Conservation (phyloP, 1,140 invertebrate genomes). For the Psix sp. region DNA sequence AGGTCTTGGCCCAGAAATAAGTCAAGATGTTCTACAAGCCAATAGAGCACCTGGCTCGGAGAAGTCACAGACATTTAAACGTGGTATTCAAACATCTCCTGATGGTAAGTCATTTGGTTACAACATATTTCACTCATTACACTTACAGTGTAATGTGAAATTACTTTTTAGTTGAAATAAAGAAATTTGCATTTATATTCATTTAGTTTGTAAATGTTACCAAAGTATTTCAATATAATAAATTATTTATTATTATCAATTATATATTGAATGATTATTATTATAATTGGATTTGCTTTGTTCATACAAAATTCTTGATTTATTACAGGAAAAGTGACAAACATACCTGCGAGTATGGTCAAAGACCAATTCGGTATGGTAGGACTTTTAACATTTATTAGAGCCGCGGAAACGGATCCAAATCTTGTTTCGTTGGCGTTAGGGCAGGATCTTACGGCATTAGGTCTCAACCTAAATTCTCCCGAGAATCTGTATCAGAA, state of each 20-base stretch:
- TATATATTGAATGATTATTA: too few relatives aligned
- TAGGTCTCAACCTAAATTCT: slow-evolving; percentile 98
- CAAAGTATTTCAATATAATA: not conserved
- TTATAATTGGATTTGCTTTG: too few relatives aligned
- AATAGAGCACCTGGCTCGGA: slow-evolving; percentile 75
- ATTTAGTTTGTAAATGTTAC: not conserved
- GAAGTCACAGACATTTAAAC: slow-evolving; percentile 79
- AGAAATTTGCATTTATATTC: too few relatives aligned
- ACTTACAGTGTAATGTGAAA: too few relatives aligned
- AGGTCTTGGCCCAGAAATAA: slow-evolving; percentile 75
- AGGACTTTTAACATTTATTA: slow-evolving; percentile 96
- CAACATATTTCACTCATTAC: too few relatives aligned
- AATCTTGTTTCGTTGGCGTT: slow-evolving; percentile 96
- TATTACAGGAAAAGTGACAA: slow-evolving; percentile 91
- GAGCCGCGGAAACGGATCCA: slow-evolving; percentile 97
- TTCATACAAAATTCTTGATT: slow-evolving; percentile 13
- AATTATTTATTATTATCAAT: too few relatives aligned
- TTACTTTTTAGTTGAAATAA: too few relatives aligned
- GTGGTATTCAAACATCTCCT: slow-evolving; percentile 94
- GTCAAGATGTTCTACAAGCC: slow-evolving; percentile 72
- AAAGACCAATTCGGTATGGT: slow-evolving; percentile 99
- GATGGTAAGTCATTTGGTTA: slow-evolving; percentile 85
- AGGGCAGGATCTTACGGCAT: slow-evolving; percentile 96
- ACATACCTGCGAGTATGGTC: slow-evolving; percentile 98
- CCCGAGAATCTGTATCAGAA: slow-evolving; percentile 97